These are phyloP conservation scores for Autographa gamma DNA, from an alignment of 2,888 invertebrate genomes.

Conservation along the genomic window DNA sequence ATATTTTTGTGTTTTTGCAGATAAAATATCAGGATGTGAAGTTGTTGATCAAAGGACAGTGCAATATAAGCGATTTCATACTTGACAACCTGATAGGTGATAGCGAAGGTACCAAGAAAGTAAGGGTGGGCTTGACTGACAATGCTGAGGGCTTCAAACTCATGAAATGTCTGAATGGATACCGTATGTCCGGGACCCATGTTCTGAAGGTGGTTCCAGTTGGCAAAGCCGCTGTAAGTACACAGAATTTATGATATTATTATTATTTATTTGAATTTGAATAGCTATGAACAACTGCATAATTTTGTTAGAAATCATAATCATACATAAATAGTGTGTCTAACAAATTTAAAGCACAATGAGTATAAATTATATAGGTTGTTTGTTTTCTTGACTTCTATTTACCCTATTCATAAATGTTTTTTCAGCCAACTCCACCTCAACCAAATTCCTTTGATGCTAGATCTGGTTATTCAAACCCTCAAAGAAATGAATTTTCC, in stretches of 20 bases:
- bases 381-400: too few species aligned
- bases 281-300: too few species aligned
- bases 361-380: too few species aligned
- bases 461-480: constrained; percentile 59
- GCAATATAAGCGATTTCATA: constrained; percentile 78
- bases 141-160: constrained; percentile 74
- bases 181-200: constrained; percentile 67
- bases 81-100: constrained; percentile 75
- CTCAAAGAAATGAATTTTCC: constrained; percentile 62
- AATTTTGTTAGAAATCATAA: too few species aligned
- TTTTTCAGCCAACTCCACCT: constrained; percentile 47
- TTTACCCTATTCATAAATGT: not conserved
- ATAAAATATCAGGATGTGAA: constrained; percentile 80
- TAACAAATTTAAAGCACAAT: too few species aligned
- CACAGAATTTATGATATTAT: too few species aligned
- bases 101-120: constrained; percentile 72
- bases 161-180: constrained; percentile 78
- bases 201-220: constrained; percentile 72
- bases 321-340: too few species aligned
- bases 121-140: constrained; percentile 77
- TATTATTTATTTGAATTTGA: too few species aligned
- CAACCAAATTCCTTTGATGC: constrained; percentile 59
- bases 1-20: constrained; percentile 62
- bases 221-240: constrained; percentile 63
- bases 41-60: constrained; percentile 74